Evolutionary conservation across 2,888 invertebrate genomes (phyloP), one percentile per base, ranked within the genome.

Genomic region (Mechanitis mazaeus): DNA sequence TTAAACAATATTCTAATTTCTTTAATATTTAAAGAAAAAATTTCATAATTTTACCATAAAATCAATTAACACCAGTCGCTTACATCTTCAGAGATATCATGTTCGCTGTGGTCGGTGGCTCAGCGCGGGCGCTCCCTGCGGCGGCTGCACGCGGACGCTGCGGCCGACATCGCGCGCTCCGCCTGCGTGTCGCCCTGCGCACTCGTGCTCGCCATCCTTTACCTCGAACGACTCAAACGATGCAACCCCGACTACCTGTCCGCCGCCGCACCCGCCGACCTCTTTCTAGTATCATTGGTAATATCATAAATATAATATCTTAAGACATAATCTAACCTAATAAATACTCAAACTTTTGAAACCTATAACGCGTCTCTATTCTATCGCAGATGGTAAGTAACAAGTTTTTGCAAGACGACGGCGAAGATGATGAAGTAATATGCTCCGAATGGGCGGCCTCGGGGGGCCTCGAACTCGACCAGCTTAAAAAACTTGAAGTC

Each of bases 201-300:
- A 12, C 92, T 99, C 60, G 95, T 98, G 71, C 92, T 98, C 75
- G 98, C 98, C 38, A 91, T 99, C 76, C 92, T 98, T 54, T 99
- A 99, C 86, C 91, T 98, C 73, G 98, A 98, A 87, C 93, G 98
- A 69, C 92, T 99, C 60, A 94, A 95, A 80, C 91, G 91, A 65
- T 92, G 92, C 73, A 95, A 97, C 89, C 95, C 96, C 0, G 94
- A 94, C 70, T 98, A 97, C 85, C 92, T 98, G 66, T 92, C 94
- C 71, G 91, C 92, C 74, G 94, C 97, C 57, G 94, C 95, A 42
- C 97, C 98, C 38, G 95, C 96, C 42, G 97, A 98, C 81, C 92
- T 99, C 64, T 98, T 98, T 85, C 93, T 99, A 63, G 95, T 98
- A 67, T 97, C 98, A 63, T 91, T 98, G 93, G 98, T 97, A 85